These are phyloP conservation scores for Heliconius melpomene DNA, from an alignment of 1,140 invertebrate species.

Conservation along the genomic window DNA sequence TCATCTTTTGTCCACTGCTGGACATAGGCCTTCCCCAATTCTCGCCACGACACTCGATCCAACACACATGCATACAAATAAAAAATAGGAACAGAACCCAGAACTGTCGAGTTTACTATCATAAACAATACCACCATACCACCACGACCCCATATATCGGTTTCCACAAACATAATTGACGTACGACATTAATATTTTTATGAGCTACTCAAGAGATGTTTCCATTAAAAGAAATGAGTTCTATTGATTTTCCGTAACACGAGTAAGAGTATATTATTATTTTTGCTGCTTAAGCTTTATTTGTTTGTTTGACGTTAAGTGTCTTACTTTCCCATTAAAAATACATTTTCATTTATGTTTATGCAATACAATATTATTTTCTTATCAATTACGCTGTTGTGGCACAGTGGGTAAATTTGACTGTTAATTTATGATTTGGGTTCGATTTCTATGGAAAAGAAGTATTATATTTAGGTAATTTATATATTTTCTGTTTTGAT, in stretches of 20 bases:
- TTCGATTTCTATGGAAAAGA: neutral
- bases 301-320: constrained; percentile 10
- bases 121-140: neutral
- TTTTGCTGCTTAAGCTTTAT: constrained; percentile 15
- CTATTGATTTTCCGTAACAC: constrained; percentile 1
- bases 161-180: neutral
- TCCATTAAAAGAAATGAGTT: constrained; percentile 2
- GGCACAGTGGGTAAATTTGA: neutral
- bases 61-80: too few relatives aligned
- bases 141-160: neutral
- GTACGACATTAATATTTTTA: neutral
- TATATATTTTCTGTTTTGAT: neutral
- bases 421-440: neutral
- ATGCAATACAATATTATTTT: neutral
- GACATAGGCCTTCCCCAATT: too few relatives aligned
- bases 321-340: neutral
- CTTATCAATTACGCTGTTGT: neutral
- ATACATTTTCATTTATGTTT: constrained; percentile 14
- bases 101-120: neutral
- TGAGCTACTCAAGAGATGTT: constrained; percentile 3
- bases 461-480: neutral
- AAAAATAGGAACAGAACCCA: too few relatives aligned
- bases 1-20: too few relatives aligned
- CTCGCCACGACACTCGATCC: too few relatives aligned
- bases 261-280: constrained; percentile 8